Evolutionary conservation across 2,888 invertebrate genomes (phyloP).

Genomic region (Clostera curtula): DNA sequence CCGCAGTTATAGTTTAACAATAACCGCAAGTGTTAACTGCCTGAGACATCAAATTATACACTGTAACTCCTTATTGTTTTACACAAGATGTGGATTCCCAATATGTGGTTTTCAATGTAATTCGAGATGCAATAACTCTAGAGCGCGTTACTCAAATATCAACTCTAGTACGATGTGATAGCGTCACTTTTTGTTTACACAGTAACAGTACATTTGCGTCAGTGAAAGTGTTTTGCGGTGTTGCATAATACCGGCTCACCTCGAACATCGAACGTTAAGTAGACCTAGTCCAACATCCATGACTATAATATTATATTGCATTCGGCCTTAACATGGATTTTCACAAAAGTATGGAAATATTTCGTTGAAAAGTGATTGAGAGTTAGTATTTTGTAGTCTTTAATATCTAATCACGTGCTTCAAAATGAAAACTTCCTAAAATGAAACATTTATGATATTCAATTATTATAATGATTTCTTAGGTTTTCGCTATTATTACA

Average conservation of each 20-base stretch:
- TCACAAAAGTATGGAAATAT: no score
- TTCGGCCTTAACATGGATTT: conserved; percentile 1
- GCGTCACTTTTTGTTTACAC: conserved; percentile 29
- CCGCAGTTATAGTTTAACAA: no score
- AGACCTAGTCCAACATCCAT: conserved; percentile 28
- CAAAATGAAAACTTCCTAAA: no score
- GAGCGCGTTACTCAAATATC: background rate
- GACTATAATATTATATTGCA: conserved; percentile 15
- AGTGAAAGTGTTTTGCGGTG: conserved; percentile 58
- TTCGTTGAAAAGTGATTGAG: no score
- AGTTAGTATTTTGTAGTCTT: no score
- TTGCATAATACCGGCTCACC: conserved; percentile 56
- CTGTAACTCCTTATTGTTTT: conserved; percentile 11
- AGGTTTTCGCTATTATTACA: no score
- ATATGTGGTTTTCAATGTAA: conserved; percentile 14
- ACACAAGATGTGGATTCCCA: conserved; percentile 12
- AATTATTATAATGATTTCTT: no score
- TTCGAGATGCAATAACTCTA: conserved; percentile 15
- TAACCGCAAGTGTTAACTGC: no score
- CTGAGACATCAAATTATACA: conserved; percentile 6
- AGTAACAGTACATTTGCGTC: conserved; percentile 20
- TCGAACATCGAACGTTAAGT: conserved; percentile 35
- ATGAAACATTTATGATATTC: no score
- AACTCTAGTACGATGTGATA: conserved; percentile 14
- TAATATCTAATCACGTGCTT: no score